Evolutionary conservation across 2,888 invertebrate species (phyloP), one percentile per base, ranked within the genome.

Genomic region (Myopa tessellatipennis): DNA sequence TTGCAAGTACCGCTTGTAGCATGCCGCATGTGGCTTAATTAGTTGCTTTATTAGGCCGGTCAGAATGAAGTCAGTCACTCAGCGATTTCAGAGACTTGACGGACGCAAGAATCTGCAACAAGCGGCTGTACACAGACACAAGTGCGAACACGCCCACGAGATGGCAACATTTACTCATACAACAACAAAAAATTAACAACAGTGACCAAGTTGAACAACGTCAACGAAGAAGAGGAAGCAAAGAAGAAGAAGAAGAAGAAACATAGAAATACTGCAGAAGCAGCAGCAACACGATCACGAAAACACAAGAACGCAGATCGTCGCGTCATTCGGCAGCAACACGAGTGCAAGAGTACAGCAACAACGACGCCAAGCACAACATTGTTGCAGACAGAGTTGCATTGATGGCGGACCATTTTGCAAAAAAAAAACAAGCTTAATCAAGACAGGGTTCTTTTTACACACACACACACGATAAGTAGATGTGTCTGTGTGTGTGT

Each of bases 351-450:
- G 36, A 38, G 38, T 4, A 65, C 12, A 38, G 10, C 65, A 65
- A 40, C 40, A 67, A 67, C 67, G 6, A 67, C 67, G 36, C 4
- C 16, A 40, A 67, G 38, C 36, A 40, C 36, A 67, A 67, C 40
- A 34, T 26, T 69, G 18, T 45, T 52, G 69, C 69, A 69, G 26
- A 67, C 67, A n/a, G 7, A 16, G 38, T 67, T n/a, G 36, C 36
- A 8, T 36, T 70, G 70, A 36, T 70, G 70, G 12, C 65, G 36
- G 18, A 50, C 69, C 18, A 69, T 69, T 50, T 69, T 34, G 52
- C 26, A 26, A 10, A 52, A 52, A 69, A 50, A 26, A 26, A 26
- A 26, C 26, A 55, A 55, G 52, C 70, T 70, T 55, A 70, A 70
- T 70, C 52, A 70, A 70, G 70, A 36, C 61, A 26, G 16, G 3